Evolutionary conservation across 2,888 invertebrate species (phyloP).

Genomic region (Cephus nigrinus): DNA sequence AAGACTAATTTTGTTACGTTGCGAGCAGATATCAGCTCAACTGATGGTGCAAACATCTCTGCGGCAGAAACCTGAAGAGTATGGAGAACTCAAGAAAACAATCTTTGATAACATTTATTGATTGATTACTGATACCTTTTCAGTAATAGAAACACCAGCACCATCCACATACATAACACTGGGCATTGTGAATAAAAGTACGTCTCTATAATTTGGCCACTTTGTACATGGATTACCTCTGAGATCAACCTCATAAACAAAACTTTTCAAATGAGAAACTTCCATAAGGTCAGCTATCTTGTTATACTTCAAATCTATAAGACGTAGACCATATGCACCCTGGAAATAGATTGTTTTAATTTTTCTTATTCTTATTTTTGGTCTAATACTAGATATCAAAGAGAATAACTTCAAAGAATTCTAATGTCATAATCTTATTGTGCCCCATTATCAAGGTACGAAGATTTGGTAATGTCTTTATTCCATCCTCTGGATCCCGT

Average conservation of each 20-base stretch:
- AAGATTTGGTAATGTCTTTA: slow-evolving; percentile 69
- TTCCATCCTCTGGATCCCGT: slow-evolving; percentile 63
- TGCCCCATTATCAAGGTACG: slow-evolving; percentile 69
- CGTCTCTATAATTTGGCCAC: slow-evolving; percentile 57
- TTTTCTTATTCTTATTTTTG: background rate
- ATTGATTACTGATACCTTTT: slow-evolving; percentile 42
- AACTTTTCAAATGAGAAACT: slow-evolving; percentile 54
- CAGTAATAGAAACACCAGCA: slow-evolving; percentile 48
- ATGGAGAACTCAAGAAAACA: background rate
- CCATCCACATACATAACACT: slow-evolving; percentile 60
- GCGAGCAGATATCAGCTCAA: slow-evolving; percentile 49
- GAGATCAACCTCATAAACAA: slow-evolving; percentile 58
- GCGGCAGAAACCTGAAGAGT: slow-evolving; percentile 48
- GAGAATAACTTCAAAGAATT: slow-evolving; percentile 66
- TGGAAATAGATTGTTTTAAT: slow-evolving; percentile 15
- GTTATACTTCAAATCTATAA: slow-evolving; percentile 59
- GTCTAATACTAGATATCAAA: background rate
- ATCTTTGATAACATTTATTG: slow-evolving; percentile 1
- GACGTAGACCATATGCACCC: slow-evolving; percentile 53
- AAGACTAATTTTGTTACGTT: slow-evolving; percentile 53
- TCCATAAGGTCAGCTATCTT: slow-evolving; percentile 60
- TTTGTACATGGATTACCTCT: slow-evolving; percentile 57
- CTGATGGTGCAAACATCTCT: slow-evolving; percentile 49
- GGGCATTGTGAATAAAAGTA: slow-evolving; percentile 58
- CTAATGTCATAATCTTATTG: slow-evolving; percentile 69